phyloP scores from a whole-genome alignment of 2,888 invertebrate genomes.

The Eristalis tenax region DNA sequence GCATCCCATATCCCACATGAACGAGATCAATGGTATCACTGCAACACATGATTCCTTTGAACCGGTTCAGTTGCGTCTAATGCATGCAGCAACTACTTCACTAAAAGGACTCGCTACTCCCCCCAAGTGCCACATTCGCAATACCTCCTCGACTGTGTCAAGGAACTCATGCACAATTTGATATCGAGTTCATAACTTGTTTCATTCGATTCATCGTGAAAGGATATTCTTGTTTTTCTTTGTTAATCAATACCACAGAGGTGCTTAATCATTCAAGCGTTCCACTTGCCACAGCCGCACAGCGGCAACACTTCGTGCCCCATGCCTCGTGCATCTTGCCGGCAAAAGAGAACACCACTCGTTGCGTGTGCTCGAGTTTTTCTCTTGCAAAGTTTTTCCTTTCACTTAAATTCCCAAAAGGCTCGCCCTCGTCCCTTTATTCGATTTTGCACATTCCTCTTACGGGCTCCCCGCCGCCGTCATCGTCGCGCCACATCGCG shows the following conservation, averaged over 20 bases:
- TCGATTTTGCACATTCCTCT: slow-evolving; percentile 38
- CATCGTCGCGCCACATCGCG: not conserved
- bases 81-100: not conserved
- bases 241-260: not conserved
- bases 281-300: not conserved
- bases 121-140: not conserved
- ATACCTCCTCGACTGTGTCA: not conserved
- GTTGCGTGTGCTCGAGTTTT: not conserved
- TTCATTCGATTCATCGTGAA: not conserved
- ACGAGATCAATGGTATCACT: not conserved
- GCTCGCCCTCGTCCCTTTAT: slow-evolving; percentile 46
- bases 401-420: slow-evolving; percentile 63
- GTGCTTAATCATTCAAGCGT: not conserved
- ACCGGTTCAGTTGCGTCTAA: not conserved
- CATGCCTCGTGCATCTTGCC: not conserved
- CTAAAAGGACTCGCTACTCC: not conserved
- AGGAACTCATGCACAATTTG: not conserved
- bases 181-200: not conserved
- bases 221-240: not conserved
- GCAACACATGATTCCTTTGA: too few relatives aligned
- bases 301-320: not conserved
- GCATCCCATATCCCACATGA: not conserved
- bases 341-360: not conserved
- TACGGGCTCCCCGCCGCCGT: not conserved
- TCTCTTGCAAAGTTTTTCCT: slow-evolving; percentile 51